These are phyloP conservation scores for Lithophane semibrunnea DNA, from an alignment of 2,888 invertebrate species.

Conservation along the genomic window DNA sequence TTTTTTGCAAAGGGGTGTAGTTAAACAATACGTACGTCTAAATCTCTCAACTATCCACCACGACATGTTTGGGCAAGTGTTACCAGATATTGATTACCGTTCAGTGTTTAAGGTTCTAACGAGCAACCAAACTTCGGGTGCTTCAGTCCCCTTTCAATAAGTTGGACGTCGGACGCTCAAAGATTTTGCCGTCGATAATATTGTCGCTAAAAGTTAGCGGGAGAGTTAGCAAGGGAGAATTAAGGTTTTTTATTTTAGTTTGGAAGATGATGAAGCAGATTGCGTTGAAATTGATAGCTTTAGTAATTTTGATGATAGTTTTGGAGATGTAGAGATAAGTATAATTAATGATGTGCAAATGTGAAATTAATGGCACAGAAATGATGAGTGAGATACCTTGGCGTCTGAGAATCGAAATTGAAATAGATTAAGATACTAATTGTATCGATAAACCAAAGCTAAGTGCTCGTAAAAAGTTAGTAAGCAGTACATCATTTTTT, in stretches of 20 bases:
- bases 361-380: background rate
- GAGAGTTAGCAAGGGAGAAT: constrained; percentile 19
- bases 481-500: constrained; percentile 1
- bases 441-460: background rate
- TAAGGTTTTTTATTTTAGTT: constrained; percentile 41
- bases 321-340: background rate
- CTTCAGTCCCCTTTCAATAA: constrained; percentile 36
- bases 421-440: background rate
- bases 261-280: constrained; percentile 10
- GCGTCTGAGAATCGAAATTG: background rate
- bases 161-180: constrained; percentile 31
- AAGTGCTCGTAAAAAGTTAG: background rate
- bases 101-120: constrained; percentile 52
- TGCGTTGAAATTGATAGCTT: constrained; percentile 15
- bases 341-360: background rate
- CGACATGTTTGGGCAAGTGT: constrained; percentile 39
- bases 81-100: constrained; percentile 53
- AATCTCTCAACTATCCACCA: constrained; percentile 15
- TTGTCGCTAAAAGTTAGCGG: constrained; percentile 13
- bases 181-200: constrained; percentile 53
- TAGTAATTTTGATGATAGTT: background rate
- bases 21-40: background rate
- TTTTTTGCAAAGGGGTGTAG: too few relatives aligned
- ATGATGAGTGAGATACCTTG: background rate
- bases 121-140: constrained; percentile 52